These are phyloP conservation scores for Aplocera efformata DNA, from an alignment of 2,888 invertebrate genomes.

Conservation along the genomic window DNA sequence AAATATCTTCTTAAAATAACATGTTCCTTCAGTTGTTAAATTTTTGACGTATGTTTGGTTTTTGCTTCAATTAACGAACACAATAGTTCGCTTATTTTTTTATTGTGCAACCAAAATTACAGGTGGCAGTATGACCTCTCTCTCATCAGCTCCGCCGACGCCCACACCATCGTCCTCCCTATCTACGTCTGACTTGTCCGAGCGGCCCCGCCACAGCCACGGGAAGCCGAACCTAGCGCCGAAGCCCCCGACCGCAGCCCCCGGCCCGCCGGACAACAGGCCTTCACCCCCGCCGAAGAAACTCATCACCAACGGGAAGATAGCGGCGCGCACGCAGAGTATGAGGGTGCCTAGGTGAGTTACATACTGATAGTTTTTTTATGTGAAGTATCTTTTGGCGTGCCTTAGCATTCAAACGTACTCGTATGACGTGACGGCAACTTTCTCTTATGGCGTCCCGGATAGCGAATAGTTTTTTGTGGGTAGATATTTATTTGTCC, in stretches of 20 bases:
- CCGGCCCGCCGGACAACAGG: constrained; percentile 69
- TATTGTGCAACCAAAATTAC: no score
- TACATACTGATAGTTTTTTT: constrained; percentile 29
- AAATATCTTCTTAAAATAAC: no score
- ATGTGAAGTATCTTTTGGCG: no score
- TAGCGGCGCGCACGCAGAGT: constrained; percentile 89
- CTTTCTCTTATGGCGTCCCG: no score
- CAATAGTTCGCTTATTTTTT: no score
- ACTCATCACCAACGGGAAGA: constrained; percentile 77
- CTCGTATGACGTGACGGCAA: no score
- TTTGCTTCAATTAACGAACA: no score
- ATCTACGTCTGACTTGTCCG: constrained; percentile 68
- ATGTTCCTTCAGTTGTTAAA: no score
- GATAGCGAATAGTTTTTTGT: no score
- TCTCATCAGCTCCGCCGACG: constrained; percentile 54
- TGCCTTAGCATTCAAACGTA: no score
- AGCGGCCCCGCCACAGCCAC: constrained; percentile 79
- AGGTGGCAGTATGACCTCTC: constrained; percentile 74
- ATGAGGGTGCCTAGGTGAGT: constrained; percentile 88
- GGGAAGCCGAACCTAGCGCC: constrained; percentile 93
- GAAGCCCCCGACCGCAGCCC: constrained; percentile 83
- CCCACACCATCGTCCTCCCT: constrained; percentile 58
- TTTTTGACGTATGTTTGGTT: no score
- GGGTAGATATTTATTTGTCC: no score
- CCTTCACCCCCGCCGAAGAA: constrained; percentile 86